Evolutionary conservation across 2,113 vertebrate genomes (phyloP).

Genomic region (Calyptomena viridis): DNA sequence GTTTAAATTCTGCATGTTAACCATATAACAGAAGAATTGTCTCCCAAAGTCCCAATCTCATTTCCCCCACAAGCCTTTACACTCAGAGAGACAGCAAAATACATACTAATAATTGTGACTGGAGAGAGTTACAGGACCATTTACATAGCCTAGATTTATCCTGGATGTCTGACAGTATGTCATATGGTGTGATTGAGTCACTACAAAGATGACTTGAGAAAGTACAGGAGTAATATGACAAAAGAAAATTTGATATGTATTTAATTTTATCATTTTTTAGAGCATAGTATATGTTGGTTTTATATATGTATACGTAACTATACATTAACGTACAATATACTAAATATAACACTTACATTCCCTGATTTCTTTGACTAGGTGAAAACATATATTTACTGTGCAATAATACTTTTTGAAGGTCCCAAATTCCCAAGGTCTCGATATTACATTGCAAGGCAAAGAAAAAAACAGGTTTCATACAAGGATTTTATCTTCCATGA

Average conservation of each 20-base stretch:
- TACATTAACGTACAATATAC: background rate
- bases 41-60: background rate
- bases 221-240: background rate
- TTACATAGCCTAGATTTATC: constrained; percentile 32
- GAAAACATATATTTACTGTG: background rate
- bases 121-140: background rate
- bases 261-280: background rate
- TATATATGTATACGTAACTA: background rate
- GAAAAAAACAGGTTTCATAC: background rate
- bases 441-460: background rate
- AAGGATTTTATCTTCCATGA: constrained; percentile 36
- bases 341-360: background rate
- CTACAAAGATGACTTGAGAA: background rate
- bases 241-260: constrained; percentile 11
- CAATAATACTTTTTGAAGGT: background rate
- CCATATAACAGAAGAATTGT: background rate
- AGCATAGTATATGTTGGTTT: background rate
- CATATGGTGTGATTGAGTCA: constrained; percentile 44
- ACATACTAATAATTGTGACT: background rate
- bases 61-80: background rate
- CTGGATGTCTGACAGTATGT: constrained; percentile 39
- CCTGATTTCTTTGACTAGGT: background rate
- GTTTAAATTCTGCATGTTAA: background rate
- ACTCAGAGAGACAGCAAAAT: background rate
- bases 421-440: background rate